Evolutionary conservation across 2,797 vertebrate genomes (phyloP), one percentile per base, ranked within the genome.

Genomic region (Amblyraja radiata): DNA sequence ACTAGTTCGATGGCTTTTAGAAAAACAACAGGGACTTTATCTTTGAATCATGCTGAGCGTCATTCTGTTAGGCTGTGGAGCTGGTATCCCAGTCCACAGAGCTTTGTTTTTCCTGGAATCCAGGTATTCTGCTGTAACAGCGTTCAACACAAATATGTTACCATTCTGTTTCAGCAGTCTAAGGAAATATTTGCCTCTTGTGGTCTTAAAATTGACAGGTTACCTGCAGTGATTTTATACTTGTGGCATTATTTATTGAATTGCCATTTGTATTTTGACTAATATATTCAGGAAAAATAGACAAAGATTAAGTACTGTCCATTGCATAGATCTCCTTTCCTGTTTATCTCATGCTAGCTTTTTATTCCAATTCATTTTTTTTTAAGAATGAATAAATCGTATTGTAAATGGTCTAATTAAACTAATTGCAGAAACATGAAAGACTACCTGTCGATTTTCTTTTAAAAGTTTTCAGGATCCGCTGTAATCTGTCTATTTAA

Each of bases 361-460:
- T 32, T 65, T 68, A 61, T 88, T n/a, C 32, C 71, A 74, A 74
- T 25, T 74, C 71, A 74, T 6, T 74, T 74, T 25, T 21, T 21
- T 74, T 6, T 4, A 18, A 74, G 23, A 65, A 88, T 88, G 4
- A 68, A 32, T 28, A 63, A 11, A 86, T 32, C 63, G 58, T n/a
- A 65, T 88, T 68, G 90, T 46, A 91, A 74, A 74, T 91, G 90
- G 14, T 73, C 68, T 92, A 76, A 92, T 58, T 39, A n/a, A 92
- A 76, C 39, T 6, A 13, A 32, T 68, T 76, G 25, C 54, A 13
- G 73, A 74, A 92, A 13, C 71, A 74, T 92, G 14, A 91, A 10
- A 54, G 39, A 76, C 14, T 36, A 68, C 63, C 23, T 58, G 65
- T 36, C 36, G 16, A 11, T 68, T 16, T 36, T 88, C 32, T 63